Evolutionary conservation across 1,140 invertebrate genomes (phyloP), one percentile per base, ranked within the genome.

Genomic region (Sinella curviseta): DNA sequence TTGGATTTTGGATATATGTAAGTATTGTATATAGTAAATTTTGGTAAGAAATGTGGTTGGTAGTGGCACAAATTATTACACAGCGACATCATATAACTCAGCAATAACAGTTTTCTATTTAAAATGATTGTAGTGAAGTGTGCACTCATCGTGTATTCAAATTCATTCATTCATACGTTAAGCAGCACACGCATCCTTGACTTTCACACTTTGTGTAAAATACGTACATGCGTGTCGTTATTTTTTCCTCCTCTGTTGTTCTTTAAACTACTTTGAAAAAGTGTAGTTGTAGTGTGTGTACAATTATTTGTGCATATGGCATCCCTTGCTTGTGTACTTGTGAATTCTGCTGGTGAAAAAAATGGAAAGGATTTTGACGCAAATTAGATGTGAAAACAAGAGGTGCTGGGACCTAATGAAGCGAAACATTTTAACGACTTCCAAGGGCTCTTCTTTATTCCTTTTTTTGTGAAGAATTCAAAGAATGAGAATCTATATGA

Each of bases 381-480:
- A 70, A 77, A 80, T 77, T 67, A 74, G 79, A 80, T 81, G 77
- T 81, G 80, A 78, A 81, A 81, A 78, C 80, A 81, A 81, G 73
- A 36, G 77, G 77, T 78, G 80, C 17, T 78, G 73, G 35, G 54
- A 65, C 77, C 78, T 78, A 82, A 82, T 82, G 74, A 82, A 82
- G 76, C 78, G 81, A 77, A 82, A 82, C 81, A 82, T 82, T 82
- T 80, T 82, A 82, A 82, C 81, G 81, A 82, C 76, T 77, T 67
- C 28, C 24, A 70, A 70, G 65, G 65, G 65, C 65, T 70, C 65
- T 70, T 75, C 33, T 36, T 39, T 75, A 35, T 24, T 39, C 12
- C 31, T 70, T 33, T 70, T n/a, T 70, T 33, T 60, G 3, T 33
- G 28, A 70, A n/a, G n/a, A 70, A 70, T 70, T 70, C 65, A 8